A percentile compares a stretch with the other conserved stretches of the same genome.
Conservation (phyloP, 2,888 invertebrate species). For the Eupeodes luniger region DNA sequence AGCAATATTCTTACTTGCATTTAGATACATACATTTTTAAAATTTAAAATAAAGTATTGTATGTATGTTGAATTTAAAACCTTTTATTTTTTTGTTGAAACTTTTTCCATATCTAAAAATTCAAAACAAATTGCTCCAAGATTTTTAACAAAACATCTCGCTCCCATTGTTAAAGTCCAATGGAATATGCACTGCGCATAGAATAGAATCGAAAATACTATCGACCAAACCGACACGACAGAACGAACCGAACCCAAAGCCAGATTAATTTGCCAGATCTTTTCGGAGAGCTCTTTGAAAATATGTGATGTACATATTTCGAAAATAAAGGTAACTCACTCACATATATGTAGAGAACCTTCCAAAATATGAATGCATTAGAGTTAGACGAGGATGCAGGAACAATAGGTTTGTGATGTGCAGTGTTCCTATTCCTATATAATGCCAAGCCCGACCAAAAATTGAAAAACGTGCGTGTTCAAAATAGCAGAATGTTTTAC, state of each 20-base stretch:
- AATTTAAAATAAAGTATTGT: not conserved
- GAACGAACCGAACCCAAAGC: slow-evolving; percentile 55
- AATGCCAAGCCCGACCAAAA: slow-evolving; percentile 42
- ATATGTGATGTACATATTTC: slow-evolving; percentile 9
- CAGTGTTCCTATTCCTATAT: slow-evolving; percentile 14
- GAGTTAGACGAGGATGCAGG: not conserved
- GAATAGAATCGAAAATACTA: slow-evolving; percentile 48
- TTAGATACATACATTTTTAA: too few relatives aligned
- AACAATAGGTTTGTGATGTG: slow-evolving; percentile 45
- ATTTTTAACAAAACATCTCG: slow-evolving; percentile 42
- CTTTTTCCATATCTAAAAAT: slow-evolving; percentile 15
- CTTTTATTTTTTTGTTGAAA: not conserved
- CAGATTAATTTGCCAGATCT: slow-evolving; percentile 68
- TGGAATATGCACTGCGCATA: slow-evolving; percentile 1
- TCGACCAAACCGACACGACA: not conserved
- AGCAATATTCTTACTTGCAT: too few relatives aligned
- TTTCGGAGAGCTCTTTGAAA: slow-evolving; percentile 45
- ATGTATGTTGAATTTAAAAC: not conserved
- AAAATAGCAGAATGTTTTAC: slow-evolving; percentile 61
- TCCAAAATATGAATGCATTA: too few relatives aligned
- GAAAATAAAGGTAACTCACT: slow-evolving; percentile 39
- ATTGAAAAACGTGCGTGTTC: slow-evolving; percentile 58
- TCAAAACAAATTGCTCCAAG: slow-evolving; percentile 48
- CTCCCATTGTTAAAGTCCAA: slow-evolving; percentile 37
- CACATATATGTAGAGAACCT: not conserved